phyloP scores from a whole-genome alignment of 2,113 vertebrate genomes.

The Hemichromis elongatus region DNA sequence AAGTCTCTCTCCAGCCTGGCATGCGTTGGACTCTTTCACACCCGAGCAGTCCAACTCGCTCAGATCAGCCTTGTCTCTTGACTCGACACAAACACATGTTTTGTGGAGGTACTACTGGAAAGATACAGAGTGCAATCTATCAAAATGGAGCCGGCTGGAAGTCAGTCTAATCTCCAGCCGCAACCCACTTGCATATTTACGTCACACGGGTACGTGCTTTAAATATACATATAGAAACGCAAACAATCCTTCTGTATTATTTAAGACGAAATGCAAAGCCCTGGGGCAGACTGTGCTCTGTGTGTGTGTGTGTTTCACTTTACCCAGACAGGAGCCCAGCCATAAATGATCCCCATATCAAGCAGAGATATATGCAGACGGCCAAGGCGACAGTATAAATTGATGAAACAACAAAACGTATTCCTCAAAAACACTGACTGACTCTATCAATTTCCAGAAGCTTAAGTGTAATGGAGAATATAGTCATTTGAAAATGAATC shows the following conservation, averaged over 20 bases:
- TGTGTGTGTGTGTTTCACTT: not conserved
- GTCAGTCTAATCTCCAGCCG: conserved; percentile 30
- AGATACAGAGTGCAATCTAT: conserved; percentile 50
- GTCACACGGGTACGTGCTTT: not conserved
- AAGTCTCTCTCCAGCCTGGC: conserved; percentile 54
- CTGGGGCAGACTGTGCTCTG: not conserved
- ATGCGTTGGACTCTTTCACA: conserved; percentile 53
- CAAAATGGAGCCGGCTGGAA: conserved; percentile 42
- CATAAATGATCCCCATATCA: conserved; percentile 46
- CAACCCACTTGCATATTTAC: conserved; percentile 25
- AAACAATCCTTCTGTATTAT: not conserved
- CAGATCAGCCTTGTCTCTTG: conserved; percentile 41
- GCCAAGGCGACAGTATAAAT: conserved; percentile 27
- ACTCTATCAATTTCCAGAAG: conserved; percentile 21
- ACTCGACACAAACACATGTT: conserved; percentile 66
- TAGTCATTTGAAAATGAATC: conserved; percentile 50
- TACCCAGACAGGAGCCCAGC: conserved; percentile 16
- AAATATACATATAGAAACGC: not conserved
- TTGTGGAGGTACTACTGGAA: conserved; percentile 37
- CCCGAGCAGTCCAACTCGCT: conserved; percentile 41
- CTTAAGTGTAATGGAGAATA: conserved; percentile 21
- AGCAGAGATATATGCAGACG: conserved; percentile 7
- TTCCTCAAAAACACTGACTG: conserved; percentile 32
- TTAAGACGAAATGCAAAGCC: conserved; percentile 6
- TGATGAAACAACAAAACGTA: conserved; percentile 47